Evolutionary conservation across 2,888 invertebrate genomes (phyloP).

Genomic region (Bembecia ichneumoniformis): DNA sequence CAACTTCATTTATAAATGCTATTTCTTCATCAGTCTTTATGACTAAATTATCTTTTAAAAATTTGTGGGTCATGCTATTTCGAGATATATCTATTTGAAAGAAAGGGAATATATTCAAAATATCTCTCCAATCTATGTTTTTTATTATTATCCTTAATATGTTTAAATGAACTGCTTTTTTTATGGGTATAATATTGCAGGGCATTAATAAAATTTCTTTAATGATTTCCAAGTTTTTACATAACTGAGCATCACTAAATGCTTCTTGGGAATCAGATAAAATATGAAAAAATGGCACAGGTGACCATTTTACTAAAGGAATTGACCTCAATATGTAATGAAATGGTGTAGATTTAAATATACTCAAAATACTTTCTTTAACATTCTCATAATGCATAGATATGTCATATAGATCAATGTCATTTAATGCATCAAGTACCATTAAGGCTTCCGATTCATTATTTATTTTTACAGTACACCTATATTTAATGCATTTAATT

Average conservation of each 20-base stretch:
- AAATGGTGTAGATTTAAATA: slow-evolving; percentile 23
- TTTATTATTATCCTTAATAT: slow-evolving; percentile 34
- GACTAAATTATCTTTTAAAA: slow-evolving; percentile 14
- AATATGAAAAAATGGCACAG: slow-evolving; percentile 44
- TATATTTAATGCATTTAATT: slow-evolving; percentile 44
- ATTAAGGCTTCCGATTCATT: slow-evolving; percentile 28
- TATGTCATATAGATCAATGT: slow-evolving; percentile 45
- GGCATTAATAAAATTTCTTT: slow-evolving; percentile 38
- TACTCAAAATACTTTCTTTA: slow-evolving; percentile 21
- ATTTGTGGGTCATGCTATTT: neutral
- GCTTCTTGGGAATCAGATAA: slow-evolving; percentile 10
- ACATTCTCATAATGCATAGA: slow-evolving; percentile 20
- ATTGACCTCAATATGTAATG: slow-evolving; percentile 32
- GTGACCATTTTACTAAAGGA: slow-evolving; percentile 45
- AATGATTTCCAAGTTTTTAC: slow-evolving; percentile 17
- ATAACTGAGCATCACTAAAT: neutral
- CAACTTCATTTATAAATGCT: slow-evolving; percentile 22
- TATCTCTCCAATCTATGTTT: slow-evolving; percentile 31
- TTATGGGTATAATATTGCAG: slow-evolving; percentile 47
- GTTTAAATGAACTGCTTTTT: slow-evolving; percentile 40
- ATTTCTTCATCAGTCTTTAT: slow-evolving; percentile 19
- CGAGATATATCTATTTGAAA: slow-evolving; percentile 19
- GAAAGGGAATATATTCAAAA: slow-evolving; percentile 24
- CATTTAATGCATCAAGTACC: slow-evolving; percentile 49
- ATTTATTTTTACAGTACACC: slow-evolving; percentile 29